phyloP scores from a whole-genome alignment of 2,113 vertebrate species.

The Noctilio leporinus region DNA sequence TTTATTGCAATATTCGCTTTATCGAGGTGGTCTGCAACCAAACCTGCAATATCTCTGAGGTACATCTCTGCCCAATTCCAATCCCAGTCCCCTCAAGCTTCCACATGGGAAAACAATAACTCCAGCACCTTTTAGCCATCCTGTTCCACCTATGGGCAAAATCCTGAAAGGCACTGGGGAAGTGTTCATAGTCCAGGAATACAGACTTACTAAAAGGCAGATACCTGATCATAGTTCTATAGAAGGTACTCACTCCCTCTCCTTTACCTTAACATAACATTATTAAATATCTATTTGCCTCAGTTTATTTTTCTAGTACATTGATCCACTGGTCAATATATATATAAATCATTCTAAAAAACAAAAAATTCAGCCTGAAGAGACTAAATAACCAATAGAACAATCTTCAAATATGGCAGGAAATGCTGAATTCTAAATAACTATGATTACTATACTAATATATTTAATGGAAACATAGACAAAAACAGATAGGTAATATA shows the following conservation, averaged over 20 bases:
- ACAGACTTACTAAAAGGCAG: too few species aligned
- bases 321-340: neutral
- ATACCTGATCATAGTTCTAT: neutral
- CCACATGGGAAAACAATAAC: too few species aligned
- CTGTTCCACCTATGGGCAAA: too few species aligned
- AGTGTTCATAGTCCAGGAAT: too few species aligned
- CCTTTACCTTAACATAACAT: neutral
- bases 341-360: neutral
- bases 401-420: neutral
- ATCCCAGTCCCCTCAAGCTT: too few species aligned
- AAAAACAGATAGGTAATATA: neutral
- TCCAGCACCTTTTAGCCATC: too few species aligned
- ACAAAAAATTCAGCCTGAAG: neutral
- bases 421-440: neutral
- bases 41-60: too few species aligned
- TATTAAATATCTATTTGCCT: neutral
- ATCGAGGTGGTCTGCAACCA: neutral
- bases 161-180: neutral
- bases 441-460: neutral
- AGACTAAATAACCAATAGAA: neutral
- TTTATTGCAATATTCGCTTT: too few species aligned
- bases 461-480: neutral
- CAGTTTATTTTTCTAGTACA: neutral
- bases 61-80: too few species aligned
- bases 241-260: too few species aligned